These are phyloP conservation scores for Neoniphon sammara DNA, from an alignment of 2,797 vertebrate genomes.

Conservation along the genomic window DNA sequence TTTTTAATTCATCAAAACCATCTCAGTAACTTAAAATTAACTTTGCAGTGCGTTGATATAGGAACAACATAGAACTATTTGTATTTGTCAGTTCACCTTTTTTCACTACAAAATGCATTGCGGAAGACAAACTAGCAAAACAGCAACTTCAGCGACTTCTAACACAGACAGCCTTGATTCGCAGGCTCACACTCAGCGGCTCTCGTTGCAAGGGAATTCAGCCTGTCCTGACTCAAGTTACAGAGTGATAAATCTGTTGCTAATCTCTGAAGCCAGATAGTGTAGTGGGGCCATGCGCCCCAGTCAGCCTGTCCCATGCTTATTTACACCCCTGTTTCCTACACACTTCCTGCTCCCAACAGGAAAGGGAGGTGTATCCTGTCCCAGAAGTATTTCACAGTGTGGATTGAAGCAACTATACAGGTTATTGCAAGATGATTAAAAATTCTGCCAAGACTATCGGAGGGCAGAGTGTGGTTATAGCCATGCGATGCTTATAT, in stretches of 20 bases:
- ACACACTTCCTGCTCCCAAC: conserved; percentile 66
- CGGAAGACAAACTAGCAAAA: too few species aligned
- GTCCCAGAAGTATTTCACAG: conserved; percentile 43
- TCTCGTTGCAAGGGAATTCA: conserved; percentile 73
- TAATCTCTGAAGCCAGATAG: conserved; percentile 80
- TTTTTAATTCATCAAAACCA: neutral
- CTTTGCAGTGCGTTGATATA: neutral
- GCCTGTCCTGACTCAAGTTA: conserved; percentile 74
- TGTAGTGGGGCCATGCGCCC: conserved; percentile 70
- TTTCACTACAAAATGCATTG: neutral
- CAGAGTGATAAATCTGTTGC: conserved; percentile 83
- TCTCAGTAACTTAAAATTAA: neutral
- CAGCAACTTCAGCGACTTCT: too few species aligned
- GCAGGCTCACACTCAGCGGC: conserved; percentile 72
- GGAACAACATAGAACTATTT: neutral
- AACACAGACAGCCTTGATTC: conserved; percentile 56
- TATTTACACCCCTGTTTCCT: conserved; percentile 78
- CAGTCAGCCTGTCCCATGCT: conserved; percentile 66
- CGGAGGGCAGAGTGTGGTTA: conserved; percentile 2
- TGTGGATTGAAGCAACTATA: conserved; percentile 36
- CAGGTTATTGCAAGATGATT: conserved; percentile 26
- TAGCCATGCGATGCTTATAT: conserved; percentile 10
- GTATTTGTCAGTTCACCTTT: neutral
- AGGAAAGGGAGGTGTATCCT: conserved; percentile 70
- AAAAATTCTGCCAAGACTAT: conserved; percentile 28